A percentile compares a stretch with the other conserved stretches of the same genome.
phyloP scores from a whole-genome alignment of 2,888 invertebrate species.

The Papilio gigon region DNA sequence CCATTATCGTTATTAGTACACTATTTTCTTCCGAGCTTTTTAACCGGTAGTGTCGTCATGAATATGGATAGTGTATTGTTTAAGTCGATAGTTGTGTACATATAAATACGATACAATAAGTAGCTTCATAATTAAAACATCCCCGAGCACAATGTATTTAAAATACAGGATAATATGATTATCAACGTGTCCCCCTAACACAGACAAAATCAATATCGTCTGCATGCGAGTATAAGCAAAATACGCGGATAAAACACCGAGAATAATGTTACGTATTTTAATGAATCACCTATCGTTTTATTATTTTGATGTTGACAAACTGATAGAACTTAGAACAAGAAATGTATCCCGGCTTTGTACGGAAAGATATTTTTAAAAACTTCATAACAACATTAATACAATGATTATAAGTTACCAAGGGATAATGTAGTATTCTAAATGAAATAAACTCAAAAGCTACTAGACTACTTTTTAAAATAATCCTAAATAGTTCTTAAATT shows the following conservation, averaged over 20 bases:
- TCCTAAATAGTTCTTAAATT: too few species aligned
- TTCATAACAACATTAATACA: neutral
- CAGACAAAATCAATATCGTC: slow-evolving; percentile 82
- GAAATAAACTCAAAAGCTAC: neutral
- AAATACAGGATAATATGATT: slow-evolving; percentile 80
- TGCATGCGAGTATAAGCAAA: slow-evolving; percentile 72
- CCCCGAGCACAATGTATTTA: slow-evolving; percentile 71
- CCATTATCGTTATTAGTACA: neutral
- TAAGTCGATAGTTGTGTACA: slow-evolving; percentile 18
- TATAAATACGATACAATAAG: slow-evolving; percentile 15
- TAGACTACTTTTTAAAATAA: too few species aligned
- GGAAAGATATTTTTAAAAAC: neutral
- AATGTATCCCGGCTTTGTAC: neutral
- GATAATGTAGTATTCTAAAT: neutral
- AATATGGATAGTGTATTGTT: slow-evolving; percentile 18
- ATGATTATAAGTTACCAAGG: too few species aligned
- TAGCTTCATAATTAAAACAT: slow-evolving; percentile 43
- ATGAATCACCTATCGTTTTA: neutral
- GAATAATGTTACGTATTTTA: neutral
- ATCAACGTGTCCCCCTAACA: slow-evolving; percentile 79
- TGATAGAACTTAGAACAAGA: neutral
- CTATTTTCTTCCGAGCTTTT: neutral
- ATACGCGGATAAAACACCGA: slow-evolving; percentile 54
- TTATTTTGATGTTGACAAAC: too few species aligned
- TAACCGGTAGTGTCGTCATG: slow-evolving; percentile 7